A percentile compares a stretch with the other conserved stretches of the same genome.
phyloP scores from a whole-genome alignment of 2,797 vertebrate species.

The Falco novaeseelandiae region DNA sequence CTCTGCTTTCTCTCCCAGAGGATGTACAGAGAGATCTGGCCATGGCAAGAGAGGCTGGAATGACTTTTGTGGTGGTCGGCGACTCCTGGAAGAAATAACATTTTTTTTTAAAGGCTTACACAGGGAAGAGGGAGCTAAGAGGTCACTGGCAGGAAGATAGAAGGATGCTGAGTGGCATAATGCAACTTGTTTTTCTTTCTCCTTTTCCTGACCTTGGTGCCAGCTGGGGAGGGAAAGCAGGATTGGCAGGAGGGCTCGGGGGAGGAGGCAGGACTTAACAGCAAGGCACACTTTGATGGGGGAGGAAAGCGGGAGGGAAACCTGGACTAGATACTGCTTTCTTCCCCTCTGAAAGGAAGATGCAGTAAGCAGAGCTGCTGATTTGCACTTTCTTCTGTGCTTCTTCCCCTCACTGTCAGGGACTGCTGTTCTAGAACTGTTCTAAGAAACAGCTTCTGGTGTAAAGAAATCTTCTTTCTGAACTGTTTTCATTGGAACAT shows the following conservation, averaged over 20 bases:
- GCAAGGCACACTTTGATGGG: neutral
- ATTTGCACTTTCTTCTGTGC: neutral
- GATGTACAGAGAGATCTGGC: neutral
- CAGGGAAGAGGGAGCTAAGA: neutral
- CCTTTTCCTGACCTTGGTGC: neutral
- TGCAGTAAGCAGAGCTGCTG: neutral
- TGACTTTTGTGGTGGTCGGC: neutral
- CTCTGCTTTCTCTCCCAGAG: neutral
- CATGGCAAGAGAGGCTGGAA: neutral
- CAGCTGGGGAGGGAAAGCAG: neutral
- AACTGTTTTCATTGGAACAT: neutral
- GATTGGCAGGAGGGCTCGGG: neutral
- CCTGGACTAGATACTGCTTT: neutral
- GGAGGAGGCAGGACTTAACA: neutral
- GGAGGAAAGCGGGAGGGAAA: neutral
- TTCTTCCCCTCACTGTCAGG: neutral
- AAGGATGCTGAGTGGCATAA: neutral
- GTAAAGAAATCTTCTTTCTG: neutral
- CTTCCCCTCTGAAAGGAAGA: neutral
- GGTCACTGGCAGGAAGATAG: neutral
- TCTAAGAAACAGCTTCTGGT: neutral
- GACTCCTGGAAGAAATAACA: neutral
- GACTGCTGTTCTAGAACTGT: neutral
- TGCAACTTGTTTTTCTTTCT: neutral
- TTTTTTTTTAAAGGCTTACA: neutral